phyloP scores from a whole-genome alignment of 2,113 vertebrate genomes.

The Sebastes schlegelii region DNA sequence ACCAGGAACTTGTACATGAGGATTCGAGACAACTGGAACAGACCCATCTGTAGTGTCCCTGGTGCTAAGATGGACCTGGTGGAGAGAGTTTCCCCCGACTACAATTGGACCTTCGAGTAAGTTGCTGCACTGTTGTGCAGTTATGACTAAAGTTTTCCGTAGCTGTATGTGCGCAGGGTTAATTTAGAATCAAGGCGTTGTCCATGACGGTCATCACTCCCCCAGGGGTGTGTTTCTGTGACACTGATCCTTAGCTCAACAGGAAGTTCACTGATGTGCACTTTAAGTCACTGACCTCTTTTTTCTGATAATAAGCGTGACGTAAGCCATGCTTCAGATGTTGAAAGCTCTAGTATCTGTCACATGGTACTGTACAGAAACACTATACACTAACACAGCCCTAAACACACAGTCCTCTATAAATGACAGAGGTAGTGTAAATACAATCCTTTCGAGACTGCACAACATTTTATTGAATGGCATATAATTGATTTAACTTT shows the following conservation, averaged over 20 bases:
- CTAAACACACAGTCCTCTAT: neutral
- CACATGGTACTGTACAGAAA: constrained; percentile 13
- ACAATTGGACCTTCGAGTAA: constrained; percentile 97
- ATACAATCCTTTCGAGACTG: neutral
- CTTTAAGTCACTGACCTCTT: constrained; percentile 14
- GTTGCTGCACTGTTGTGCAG: constrained; percentile 56
- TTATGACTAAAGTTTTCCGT: neutral
- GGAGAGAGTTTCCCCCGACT: constrained; percentile 90
- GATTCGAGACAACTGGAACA: constrained; percentile 97
- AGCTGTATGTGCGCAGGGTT: neutral
- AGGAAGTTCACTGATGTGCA: neutral
- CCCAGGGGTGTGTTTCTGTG: neutral
- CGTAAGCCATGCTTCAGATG: constrained; percentile 25
- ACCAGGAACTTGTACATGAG: constrained; percentile 97
- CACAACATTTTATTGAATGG: neutral
- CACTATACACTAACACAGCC: neutral
- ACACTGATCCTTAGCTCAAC: neutral
- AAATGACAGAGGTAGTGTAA: neutral
- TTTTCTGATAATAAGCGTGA: constrained; percentile 32
- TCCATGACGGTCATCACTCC: neutral
- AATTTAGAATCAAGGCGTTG: neutral
- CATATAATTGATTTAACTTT: neutral
- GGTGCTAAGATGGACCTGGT: constrained; percentile 94
- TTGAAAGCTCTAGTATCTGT: constrained; percentile 25
- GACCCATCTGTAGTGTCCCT: constrained; percentile 93